phyloP scores from a whole-genome alignment of 2,888 invertebrate genomes.

The Drosophila histrio region DNA sequence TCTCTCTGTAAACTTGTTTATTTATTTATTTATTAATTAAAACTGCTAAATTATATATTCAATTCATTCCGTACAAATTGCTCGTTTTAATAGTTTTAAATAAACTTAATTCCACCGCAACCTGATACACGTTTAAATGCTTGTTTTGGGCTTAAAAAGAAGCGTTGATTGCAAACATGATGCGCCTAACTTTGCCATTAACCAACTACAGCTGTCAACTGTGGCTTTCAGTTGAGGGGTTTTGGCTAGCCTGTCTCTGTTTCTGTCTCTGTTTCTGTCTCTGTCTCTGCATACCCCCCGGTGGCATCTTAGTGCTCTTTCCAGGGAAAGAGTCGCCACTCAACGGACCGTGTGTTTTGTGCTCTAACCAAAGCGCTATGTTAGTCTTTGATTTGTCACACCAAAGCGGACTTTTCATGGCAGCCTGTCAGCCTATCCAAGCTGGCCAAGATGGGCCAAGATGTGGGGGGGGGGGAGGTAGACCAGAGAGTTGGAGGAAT shows the following conservation, averaged over 20 bases:
- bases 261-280: background rate
- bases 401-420: conserved; percentile 75
- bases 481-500: background rate
- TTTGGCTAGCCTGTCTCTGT: conserved; percentile 2
- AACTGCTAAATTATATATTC: too few species aligned
- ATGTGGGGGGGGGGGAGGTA: conserved; percentile 1
- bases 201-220: conserved; percentile 41
- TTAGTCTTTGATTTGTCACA: conserved; percentile 82
- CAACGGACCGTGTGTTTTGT: conserved; percentile 68
- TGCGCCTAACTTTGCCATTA: conserved; percentile 41
- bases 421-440: conserved; percentile 65
- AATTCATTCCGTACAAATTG: too few species aligned
- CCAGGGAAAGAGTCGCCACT: conserved; percentile 34
- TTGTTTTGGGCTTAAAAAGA: conserved; percentile 12
- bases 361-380: conserved; percentile 74
- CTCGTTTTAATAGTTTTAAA: background rate
- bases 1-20: too few species aligned
- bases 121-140: background rate
- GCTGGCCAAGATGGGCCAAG: conserved; percentile 25
- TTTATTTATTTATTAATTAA: too few species aligned
- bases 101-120: background rate
- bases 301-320: conserved; percentile 6
- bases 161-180: conserved; percentile 25
- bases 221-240: conserved; percentile 5
- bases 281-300: background rate